These are phyloP conservation scores for Gorsachius magnificus DNA, from an alignment of 2,797 vertebrate genomes.

Conservation along the genomic window DNA sequence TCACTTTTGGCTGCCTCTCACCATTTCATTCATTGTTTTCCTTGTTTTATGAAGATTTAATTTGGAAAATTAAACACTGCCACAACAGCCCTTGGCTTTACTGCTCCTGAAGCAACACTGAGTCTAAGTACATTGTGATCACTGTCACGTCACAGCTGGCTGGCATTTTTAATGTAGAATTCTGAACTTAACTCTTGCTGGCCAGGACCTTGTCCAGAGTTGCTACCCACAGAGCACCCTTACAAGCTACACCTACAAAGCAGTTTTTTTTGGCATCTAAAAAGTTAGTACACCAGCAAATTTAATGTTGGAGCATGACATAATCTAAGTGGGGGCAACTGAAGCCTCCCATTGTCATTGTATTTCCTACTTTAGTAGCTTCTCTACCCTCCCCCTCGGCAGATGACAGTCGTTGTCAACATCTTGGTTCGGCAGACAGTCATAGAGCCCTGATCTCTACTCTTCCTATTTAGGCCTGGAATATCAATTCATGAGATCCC, in stretches of 20 bases:
- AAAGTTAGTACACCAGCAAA: not conserved
- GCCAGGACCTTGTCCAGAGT: not conserved
- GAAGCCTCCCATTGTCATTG: fast-evolving
- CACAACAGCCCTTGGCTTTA: not conserved
- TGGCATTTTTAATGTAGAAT: not conserved
- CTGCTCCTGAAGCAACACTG: not conserved
- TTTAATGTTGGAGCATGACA: not conserved
- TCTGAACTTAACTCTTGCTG: not conserved
- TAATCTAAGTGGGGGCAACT: not conserved
- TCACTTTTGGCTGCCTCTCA: not conserved
- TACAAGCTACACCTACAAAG: not conserved
- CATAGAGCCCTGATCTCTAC: not conserved
- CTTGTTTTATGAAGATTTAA: not conserved
- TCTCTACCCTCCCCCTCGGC: not conserved
- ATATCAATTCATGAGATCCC: not conserved
- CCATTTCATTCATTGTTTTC: not conserved
- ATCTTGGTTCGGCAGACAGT: not conserved
- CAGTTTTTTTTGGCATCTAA: not conserved
- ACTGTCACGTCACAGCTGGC: not conserved
- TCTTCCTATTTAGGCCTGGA: not conserved
- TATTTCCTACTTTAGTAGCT: not conserved
- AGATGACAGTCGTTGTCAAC: not conserved
- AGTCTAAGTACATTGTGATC: not conserved
- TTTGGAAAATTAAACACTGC: not conserved
- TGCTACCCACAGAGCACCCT: not conserved